A percentile compares a stretch with the other conserved stretches of the same genome.
phyloP scores from a whole-genome alignment of 2,888 invertebrate species.

The Bhutanitis thaidina region DNA sequence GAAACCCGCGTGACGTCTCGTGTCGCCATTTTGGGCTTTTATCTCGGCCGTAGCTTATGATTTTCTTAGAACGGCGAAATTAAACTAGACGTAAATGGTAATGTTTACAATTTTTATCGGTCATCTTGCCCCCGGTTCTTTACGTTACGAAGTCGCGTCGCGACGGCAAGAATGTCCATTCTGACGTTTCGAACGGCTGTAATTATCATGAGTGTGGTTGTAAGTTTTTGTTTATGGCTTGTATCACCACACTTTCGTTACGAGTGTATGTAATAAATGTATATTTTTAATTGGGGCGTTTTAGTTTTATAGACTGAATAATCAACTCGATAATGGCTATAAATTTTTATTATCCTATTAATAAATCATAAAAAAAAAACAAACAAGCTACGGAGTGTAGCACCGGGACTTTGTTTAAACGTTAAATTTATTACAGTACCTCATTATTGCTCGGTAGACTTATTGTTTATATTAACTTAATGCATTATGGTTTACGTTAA shows the following conservation, averaged over 20 bases:
- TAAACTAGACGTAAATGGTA: constrained; percentile 44
- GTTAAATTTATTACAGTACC: constrained; percentile 7
- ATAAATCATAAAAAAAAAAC: constrained; percentile 22
- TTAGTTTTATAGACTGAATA: constrained; percentile 57
- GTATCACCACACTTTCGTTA: constrained; percentile 48
- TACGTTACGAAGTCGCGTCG: constrained; percentile 34
- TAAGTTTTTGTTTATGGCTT: constrained; percentile 60
- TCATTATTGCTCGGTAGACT: constrained; percentile 12
- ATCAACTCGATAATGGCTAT: constrained; percentile 53
- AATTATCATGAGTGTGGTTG: constrained; percentile 54
- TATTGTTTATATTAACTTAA: constrained; percentile 7
- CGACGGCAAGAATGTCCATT: constrained; percentile 40
- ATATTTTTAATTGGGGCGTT: constrained; percentile 59
- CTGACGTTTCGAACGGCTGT: constrained; percentile 51
- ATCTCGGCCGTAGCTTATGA: constrained; percentile 49
- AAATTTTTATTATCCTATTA: constrained; percentile 25
- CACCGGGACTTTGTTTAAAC: constrained; percentile 11
- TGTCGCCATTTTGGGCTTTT: constrained; percentile 58
- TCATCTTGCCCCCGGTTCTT: constrained; percentile 44
- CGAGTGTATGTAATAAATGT: constrained; percentile 49
- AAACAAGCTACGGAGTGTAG: constrained; percentile 21
- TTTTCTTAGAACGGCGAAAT: constrained; percentile 48
- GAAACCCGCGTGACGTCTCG: constrained; percentile 48
- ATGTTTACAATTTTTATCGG: constrained; percentile 43
- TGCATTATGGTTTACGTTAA: neutral